These are phyloP conservation scores for Ataeniobius toweri DNA, from an alignment of 2,797 vertebrate species.

Conservation along the genomic window DNA sequence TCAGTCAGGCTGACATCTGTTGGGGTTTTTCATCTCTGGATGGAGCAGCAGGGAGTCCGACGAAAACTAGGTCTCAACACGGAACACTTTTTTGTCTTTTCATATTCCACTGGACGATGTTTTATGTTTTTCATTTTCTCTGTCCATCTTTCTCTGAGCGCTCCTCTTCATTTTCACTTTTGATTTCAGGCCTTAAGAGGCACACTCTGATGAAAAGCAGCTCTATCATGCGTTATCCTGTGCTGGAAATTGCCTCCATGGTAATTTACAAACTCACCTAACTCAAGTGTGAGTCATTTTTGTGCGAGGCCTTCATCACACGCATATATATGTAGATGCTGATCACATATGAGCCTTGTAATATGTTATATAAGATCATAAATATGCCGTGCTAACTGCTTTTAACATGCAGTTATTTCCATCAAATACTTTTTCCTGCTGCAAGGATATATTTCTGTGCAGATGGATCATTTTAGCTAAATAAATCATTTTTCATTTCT, in stretches of 20 bases:
- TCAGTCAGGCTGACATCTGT: background rate
- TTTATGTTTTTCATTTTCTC: background rate
- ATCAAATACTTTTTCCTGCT: background rate
- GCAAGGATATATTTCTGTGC: background rate
- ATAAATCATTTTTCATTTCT: background rate
- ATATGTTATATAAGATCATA: background rate
- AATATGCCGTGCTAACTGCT: background rate
- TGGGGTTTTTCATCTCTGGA: background rate
- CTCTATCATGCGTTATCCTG: background rate
- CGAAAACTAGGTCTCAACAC: background rate
- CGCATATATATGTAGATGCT: background rate
- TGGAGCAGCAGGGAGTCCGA: background rate
- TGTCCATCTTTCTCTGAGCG: background rate
- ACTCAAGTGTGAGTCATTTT: background rate
- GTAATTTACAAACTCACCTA: constrained; percentile 3
- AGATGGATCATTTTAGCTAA: background rate
- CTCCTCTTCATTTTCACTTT: background rate
- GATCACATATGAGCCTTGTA: background rate
- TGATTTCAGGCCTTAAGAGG: background rate
- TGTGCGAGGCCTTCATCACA: background rate
- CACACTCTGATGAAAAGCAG: background rate
- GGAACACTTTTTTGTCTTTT: background rate
- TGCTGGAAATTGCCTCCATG: constrained; percentile 7
- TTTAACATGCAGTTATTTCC: background rate
- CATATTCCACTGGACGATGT: background rate